Base-by-base conservation (phyloP, 2,113 vertebrate species). In the Australoheros scitulus region DNA sequence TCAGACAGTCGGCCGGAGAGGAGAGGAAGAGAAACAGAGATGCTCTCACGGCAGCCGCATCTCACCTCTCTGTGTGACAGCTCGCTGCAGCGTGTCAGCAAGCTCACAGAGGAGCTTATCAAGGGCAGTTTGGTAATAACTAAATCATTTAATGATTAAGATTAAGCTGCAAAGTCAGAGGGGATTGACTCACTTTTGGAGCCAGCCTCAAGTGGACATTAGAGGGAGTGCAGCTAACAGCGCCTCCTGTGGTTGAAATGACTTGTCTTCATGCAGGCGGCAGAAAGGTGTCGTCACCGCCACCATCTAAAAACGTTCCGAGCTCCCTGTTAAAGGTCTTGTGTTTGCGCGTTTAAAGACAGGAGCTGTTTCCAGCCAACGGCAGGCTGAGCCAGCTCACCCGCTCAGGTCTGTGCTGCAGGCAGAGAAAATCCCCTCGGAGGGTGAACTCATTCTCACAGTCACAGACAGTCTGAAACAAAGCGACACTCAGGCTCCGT, bases 401-500 rank as follows among this genome's bases (percentile, higher is more conserved):
- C 32, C 15, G 10, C 36, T 47, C 6, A 26, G 65, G 55, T 76
- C 70, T 24, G 6, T 7, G 64, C 61, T 77, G 29, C 29, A 24
- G 38, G 50, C 6, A 1, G 77, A 76, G 32, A 47, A 60, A 36
- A 60, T 5, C 13, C 38, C 52, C 65, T 85, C 72, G 64, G 24
- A 1, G 5, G 26, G 3, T 11, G n/a, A 60, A 13, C 63, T 20
- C 3, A 50, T 58, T 55, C 63, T 55, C 38, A 26, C 72, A 18
- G 24, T 50, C 59, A 41, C 74, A 72, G 60, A 68, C 58, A 26
- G 13, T 41, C 29, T 68, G 6, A 50, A 61, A 87, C 86, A 84
- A 61, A 79, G 65, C 1, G 2, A 87, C 85, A 89, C n/a, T 80
- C 81, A 76, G 38, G 38, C 24, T 87, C 85, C 74, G 76, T 89